Base-by-base conservation (phyloP, 2,888 invertebrate species). In the Parascotia fuliginaria region DNA sequence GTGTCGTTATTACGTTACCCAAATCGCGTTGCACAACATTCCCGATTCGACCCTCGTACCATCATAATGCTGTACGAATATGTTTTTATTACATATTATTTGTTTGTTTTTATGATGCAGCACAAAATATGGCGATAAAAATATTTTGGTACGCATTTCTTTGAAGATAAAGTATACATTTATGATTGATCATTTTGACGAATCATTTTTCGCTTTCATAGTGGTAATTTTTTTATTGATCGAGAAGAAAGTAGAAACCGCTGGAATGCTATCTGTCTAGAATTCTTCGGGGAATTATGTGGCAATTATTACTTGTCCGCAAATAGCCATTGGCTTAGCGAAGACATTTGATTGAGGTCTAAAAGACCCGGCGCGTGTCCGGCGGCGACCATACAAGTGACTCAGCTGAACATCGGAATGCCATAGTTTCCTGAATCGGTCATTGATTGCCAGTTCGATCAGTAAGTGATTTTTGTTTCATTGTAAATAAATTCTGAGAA, bases 381-480 rank as follows among this genome's bases (percentile, higher is more conserved):
- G 45, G 47, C 39, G 37, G 27, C 37, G 49, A 39, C 43, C 58
- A 56, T 55, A 53, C 55, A 44, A 42, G 44, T 77, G 78, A 80
- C 67, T 81, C 78, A 79, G 55, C 60, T 56, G 54, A 55, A 60
- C 68, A 58, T 67, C 48, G 85, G 88, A 86, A 89, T 88, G 87
- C 75, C 55, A 71, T 73, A 68, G 81, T 80, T 86, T 89, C 89
- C 89, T 86, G 85, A 73, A 71, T 70, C 67, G 73, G 65, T 60
- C 65, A 60, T 34, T 65, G 65, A 73, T 70, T 72, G 56, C 37
- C 28, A 42, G 16, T 62, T 66, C 66, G 66, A 75, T 73, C 63
- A 64, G 70, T 58, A 66, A 70, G 44, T 41, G 40, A 53, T 42
- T 50, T 55, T 42, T 42, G 13, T 42, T 19, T 7, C 28, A 44